Percentiles rank a stretch among this genome's conserved stretches.
Conservation (phyloP, 2,888 invertebrate species). For the Thymelicus lineola region DNA sequence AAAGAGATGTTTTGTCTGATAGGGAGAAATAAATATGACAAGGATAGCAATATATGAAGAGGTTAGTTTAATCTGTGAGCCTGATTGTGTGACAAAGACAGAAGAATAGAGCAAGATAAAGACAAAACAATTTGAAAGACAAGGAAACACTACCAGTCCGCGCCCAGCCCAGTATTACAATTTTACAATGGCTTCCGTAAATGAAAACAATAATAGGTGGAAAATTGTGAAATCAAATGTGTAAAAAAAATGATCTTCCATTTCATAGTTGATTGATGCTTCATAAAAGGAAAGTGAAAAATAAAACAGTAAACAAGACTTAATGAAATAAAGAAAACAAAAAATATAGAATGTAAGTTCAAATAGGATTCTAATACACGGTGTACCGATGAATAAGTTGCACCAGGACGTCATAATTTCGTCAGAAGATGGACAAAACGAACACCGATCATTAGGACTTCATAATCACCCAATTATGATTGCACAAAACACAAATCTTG, state of each 20-base stretch:
- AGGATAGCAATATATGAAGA: not conserved
- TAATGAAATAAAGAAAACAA: too few relatives aligned
- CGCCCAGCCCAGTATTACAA: not conserved
- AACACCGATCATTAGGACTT: not conserved
- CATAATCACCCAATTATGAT: not conserved
- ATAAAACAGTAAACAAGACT: too few relatives aligned
- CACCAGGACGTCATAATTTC: not conserved
- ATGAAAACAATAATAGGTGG: not conserved
- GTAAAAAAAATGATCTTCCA: too few relatives aligned
- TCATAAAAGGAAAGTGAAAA: too few relatives aligned
- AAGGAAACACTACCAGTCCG: not conserved
- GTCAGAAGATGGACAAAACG: not conserved
- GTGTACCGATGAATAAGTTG: too few relatives aligned
- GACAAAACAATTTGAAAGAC: constrained; percentile 7
- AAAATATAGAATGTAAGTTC: too few relatives aligned
- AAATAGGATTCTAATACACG: too few relatives aligned
- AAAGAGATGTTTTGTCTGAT: constrained; percentile 1
- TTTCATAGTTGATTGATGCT: too few relatives aligned
- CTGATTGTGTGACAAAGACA: not conserved
- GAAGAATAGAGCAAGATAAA: not conserved
- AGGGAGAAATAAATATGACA: not conserved
- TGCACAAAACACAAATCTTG: not conserved
- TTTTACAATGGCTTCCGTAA: not conserved
- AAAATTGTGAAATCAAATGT: not conserved
- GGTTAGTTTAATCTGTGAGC: not conserved